Percentiles rank a stretch among this genome's conserved stretches.
These are phyloP conservation scores for Sakesphorus luctuosus DNA, from an alignment of 2,113 vertebrate species.

Conservation along the genomic window DNA sequence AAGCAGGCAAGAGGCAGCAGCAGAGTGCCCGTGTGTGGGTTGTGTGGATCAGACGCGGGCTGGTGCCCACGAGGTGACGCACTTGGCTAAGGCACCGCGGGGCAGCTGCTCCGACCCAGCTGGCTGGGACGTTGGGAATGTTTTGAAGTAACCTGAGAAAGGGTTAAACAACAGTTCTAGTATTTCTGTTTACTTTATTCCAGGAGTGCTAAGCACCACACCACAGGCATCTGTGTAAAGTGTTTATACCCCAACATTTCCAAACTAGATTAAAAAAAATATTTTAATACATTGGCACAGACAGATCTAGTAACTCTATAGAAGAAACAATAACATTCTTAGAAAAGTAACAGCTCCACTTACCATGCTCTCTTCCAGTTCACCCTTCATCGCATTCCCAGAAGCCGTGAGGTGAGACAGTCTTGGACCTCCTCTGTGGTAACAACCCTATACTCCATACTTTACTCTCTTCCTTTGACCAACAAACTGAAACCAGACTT, in stretches of 20 bases:
- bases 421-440: slow-evolving; percentile 86
- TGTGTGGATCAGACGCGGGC: background rate
- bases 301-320: background rate
- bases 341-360: background rate
- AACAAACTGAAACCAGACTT: slow-evolving; percentile 88
- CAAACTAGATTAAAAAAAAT: background rate
- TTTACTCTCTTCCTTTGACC: slow-evolving; percentile 83
- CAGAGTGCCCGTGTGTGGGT: background rate
- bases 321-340: background rate
- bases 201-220: background rate
- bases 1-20: background rate
- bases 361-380: slow-evolving; percentile 76
- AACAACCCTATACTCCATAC: slow-evolving; percentile 82
- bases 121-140: background rate
- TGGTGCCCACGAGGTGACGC: slow-evolving; percentile 65
- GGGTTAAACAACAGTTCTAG: background rate
- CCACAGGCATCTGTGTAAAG: background rate
- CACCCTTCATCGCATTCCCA: slow-evolving; percentile 83
- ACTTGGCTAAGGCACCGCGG: background rate
- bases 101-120: background rate
- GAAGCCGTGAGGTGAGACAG: slow-evolving; percentile 92
- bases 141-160: background rate
- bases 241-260: background rate
- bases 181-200: background rate
- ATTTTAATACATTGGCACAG: background rate